phyloP scores from a whole-genome alignment of 2,113 vertebrate species.

The Tinamus guttatus region DNA sequence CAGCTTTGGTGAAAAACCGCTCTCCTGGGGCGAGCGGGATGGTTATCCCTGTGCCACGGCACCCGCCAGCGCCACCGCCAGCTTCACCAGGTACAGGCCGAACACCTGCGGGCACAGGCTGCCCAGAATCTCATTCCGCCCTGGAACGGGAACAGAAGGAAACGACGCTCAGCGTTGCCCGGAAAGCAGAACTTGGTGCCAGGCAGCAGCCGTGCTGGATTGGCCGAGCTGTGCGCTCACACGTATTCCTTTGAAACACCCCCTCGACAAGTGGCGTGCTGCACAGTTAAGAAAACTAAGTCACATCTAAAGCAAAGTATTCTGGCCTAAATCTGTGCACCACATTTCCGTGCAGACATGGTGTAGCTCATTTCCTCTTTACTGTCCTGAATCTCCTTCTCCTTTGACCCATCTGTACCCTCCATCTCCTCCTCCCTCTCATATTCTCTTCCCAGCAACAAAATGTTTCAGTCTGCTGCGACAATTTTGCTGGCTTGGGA shows the following conservation, averaged over 20 bases:
- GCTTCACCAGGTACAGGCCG: slow-evolving; percentile 94
- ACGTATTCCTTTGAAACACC: background rate
- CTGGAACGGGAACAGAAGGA: slow-evolving; percentile 74
- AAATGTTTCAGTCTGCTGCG: background rate
- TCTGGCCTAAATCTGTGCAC: background rate
- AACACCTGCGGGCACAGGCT: slow-evolving; percentile 97
- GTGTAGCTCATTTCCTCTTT: background rate
- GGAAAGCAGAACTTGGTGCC: background rate
- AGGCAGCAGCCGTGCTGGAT: background rate
- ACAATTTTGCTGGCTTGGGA: background rate
- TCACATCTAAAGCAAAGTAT: background rate
- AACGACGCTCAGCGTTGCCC: background rate
- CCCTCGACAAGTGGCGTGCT: background rate
- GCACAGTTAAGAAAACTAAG: background rate
- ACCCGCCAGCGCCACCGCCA: slow-evolving; percentile 88
- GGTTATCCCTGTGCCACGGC: background rate
- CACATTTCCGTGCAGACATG: background rate
- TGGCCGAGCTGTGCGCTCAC: background rate
- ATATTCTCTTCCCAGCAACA: background rate
- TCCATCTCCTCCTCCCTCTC: background rate
- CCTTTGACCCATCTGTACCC: background rate
- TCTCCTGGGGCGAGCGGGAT: background rate
- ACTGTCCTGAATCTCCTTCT: background rate
- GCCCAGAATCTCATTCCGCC: slow-evolving; percentile 92
- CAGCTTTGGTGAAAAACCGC: background rate